phyloP scores from a whole-genome alignment of 2,888 invertebrate genomes.

The Oligia fasciuncula region DNA sequence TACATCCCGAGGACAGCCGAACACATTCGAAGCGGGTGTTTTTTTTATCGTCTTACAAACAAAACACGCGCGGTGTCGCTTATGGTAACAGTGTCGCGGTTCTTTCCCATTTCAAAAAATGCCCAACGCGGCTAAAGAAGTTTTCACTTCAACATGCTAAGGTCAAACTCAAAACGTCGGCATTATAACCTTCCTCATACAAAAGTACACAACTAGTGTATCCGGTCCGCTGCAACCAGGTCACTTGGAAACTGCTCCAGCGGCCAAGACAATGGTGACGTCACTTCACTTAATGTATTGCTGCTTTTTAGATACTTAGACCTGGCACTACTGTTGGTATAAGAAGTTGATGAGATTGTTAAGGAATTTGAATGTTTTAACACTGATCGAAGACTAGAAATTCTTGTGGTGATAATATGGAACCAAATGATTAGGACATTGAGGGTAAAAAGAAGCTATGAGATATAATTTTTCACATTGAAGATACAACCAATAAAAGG shows the following conservation, averaged over 20 bases:
- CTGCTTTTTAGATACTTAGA: slow-evolving; percentile 66
- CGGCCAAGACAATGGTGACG: slow-evolving; percentile 57
- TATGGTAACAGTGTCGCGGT: too few relatives aligned
- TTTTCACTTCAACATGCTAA: neutral
- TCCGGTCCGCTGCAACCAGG: slow-evolving; percentile 69
- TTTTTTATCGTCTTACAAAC: too few relatives aligned
- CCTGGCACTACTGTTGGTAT: slow-evolving; percentile 37
- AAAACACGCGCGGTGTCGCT: too few relatives aligned
- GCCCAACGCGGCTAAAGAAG: too few relatives aligned
- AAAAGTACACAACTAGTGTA: slow-evolving; percentile 51
- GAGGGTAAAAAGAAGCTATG: neutral
- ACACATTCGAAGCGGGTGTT: too few relatives aligned
- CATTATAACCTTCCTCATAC: slow-evolving; percentile 8
- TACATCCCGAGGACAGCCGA: too few relatives aligned
- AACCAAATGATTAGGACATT: neutral
- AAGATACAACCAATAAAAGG: too few relatives aligned
- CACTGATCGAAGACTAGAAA: neutral
- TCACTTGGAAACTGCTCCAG: slow-evolving; percentile 71
- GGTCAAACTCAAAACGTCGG: slow-evolving; percentile 17
- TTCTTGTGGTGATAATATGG: neutral
- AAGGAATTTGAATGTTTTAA: neutral
- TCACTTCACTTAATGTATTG: slow-evolving; percentile 77
- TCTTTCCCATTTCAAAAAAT: too few relatives aligned
- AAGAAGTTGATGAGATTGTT: neutral
- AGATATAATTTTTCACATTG: neutral